Evolutionary conservation across 2,113 vertebrate species (phyloP), one percentile per base, ranked within the genome.

Genomic region (Anas platyrhynchos): DNA sequence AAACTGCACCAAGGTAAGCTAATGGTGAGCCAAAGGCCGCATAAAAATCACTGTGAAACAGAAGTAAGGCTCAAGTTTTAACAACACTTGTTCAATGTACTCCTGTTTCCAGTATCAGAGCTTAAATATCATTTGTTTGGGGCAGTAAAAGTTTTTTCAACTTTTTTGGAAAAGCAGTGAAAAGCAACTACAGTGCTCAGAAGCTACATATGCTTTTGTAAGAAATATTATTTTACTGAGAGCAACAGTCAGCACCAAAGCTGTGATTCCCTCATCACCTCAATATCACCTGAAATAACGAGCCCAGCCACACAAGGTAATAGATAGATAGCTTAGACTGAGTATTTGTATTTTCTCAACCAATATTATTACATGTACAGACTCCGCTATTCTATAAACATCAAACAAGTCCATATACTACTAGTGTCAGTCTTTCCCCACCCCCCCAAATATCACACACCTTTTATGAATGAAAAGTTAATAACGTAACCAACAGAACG

Each of bases 81-180:
- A 38, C 13, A 11, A 7, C 7, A 2, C 2, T 56, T 3, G 0
- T 59, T 82, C 31, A 15, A 13, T 1, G 2, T 1, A 26, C 4
- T 79, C 43, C 12, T 12, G 16, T 29, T 82, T 54, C 22, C 62
- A 79, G 1, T 3, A 8, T 6, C 5, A 2, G 6, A 50, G 7
- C 18, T 59, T 43, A 61, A 63, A 46, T 12, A 4, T 3, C 17
- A 52, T 43, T 23, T 16, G 10, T 17, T 14, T 48, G 48, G 66
- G 36, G 20, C 4, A 63, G 13, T 16, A 11, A 3, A 3, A 17
- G 21, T 38, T 31, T 46, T 36, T 56, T 16, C 2, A 0, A 38
- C 29, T 44, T 46, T 20, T 44, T 55, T 58, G 11, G 9, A 22
- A 88, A 85, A 72, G 17, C 3, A 73, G 14, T 5, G 7, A 61